Base-by-base conservation (phyloP, 2,113 vertebrate genomes). In the Sardina pilchardus region DNA sequence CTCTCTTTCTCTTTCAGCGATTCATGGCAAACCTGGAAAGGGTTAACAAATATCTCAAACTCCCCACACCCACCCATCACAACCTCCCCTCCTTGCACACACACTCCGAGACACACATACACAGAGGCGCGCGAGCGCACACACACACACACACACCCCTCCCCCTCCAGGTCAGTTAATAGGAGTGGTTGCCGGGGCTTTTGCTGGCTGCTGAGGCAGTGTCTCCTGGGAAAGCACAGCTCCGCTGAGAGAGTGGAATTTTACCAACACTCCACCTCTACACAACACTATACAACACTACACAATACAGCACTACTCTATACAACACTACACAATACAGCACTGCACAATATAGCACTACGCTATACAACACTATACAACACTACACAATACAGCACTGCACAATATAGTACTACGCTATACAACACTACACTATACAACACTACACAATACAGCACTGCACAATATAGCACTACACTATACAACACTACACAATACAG, bases 121-220 rank as follows among this genome's bases (percentile, higher is more conserved):
- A 71, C 63, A 71, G 63, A 34, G 59, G 21, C 63, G 63, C n/a
- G 63, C 26, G n/a, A 10, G 63, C 26, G 8, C 59, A 82, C 83
- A 16, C 85, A 82, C 53, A 26, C 85, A 67, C 85, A 24, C 53
- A 36, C 85, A 56, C 82, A 59, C 85, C 42, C 88, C 81, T 83
- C 83, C 89, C 89, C 89, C 89, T 82, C 56, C 63, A 83, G 89
- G 89, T 89, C 89, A 89, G 89, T 88, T 89, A 89, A 89, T 89
- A 85, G 88, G 89, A 89, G 88, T 89, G 88, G 88, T 89, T 89
- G 86, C 88, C 83, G 88, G 85, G 85, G 85, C 88, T 89, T 82
- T 86, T 89, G 86, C 84, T 71, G 63, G 63, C 63, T 71, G 63
- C 63, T 71, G 63, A 71, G 30, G 63, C 63, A 71, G 63, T 71